These are phyloP conservation scores for Diloba caeruleocephala DNA, from an alignment of 2,888 invertebrate genomes.

Conservation along the genomic window DNA sequence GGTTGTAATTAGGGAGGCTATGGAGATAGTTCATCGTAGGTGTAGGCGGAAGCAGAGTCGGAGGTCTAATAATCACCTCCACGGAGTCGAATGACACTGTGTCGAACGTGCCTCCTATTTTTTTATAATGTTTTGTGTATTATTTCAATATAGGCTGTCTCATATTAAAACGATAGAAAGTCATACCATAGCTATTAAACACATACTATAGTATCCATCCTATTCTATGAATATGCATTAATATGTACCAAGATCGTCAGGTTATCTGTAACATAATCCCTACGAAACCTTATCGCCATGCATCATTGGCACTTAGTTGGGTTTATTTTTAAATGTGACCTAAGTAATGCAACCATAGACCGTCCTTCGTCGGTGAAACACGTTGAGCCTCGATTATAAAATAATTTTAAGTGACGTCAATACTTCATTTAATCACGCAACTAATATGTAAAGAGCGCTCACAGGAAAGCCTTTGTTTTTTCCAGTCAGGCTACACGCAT, in stretches of 20 bases:
- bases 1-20: conserved; percentile 5
- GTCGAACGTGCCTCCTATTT: too few relatives aligned
- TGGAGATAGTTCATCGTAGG: too few relatives aligned
- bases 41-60: too few relatives aligned
- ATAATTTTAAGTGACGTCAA: conserved; percentile 45
- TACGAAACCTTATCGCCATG: conserved; percentile 46
- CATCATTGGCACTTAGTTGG: conserved; percentile 36
- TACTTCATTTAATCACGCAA: conserved; percentile 47
- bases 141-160: too few relatives aligned
- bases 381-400: conserved; percentile 30
- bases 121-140: too few relatives aligned
- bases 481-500: conserved; percentile 48
- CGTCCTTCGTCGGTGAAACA: conserved; percentile 33
- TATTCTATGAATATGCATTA: too few relatives aligned
- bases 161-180: too few relatives aligned
- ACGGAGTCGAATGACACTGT: too few relatives aligned
- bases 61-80: too few relatives aligned
- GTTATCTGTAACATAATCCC: conserved; percentile 37
- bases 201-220: too few relatives aligned
- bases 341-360: conserved; percentile 21
- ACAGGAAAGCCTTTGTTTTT: conserved; percentile 47
- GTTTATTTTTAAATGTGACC: conserved; percentile 43
- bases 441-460: conserved; percentile 42
- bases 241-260: too few relatives aligned
- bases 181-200: too few relatives aligned